A percentile compares a stretch with the other conserved stretches of the same genome.
phyloP scores from a whole-genome alignment of 2,113 vertebrate species.

The Centropus bengalensis region DNA sequence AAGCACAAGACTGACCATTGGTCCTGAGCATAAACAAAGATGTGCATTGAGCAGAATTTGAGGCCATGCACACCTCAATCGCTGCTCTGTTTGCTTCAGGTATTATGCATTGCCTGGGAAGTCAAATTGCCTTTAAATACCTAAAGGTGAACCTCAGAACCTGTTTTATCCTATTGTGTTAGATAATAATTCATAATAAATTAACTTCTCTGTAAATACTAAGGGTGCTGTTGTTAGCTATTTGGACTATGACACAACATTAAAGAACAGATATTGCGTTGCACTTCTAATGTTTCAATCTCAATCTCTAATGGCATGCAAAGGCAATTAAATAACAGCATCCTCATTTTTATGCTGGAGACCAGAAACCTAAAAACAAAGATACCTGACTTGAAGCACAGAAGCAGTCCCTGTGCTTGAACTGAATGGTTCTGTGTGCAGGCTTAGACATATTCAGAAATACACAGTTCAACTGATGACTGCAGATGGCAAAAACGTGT shows the following conservation, averaged over 20 bases:
- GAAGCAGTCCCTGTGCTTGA: background rate
- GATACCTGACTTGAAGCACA: background rate
- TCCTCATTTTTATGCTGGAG: background rate
- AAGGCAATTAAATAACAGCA: background rate
- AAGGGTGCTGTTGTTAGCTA: background rate
- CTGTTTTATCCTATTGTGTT: background rate
- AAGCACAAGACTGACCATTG: background rate
- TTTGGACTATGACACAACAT: background rate
- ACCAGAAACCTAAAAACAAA: background rate
- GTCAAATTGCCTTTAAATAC: background rate
- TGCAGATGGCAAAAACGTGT: background rate
- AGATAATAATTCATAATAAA: constrained; percentile 16
- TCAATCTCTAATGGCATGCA: background rate
- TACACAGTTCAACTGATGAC: background rate
- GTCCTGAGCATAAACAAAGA: background rate
- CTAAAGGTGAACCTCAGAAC: background rate
- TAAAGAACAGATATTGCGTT: background rate
- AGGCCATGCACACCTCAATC: background rate
- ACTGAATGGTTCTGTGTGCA: background rate
- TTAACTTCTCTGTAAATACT: background rate
- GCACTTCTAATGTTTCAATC: background rate
- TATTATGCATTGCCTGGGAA: background rate
- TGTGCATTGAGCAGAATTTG: background rate
- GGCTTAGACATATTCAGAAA: background rate
- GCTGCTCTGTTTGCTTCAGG: background rate